phyloP scores from a whole-genome alignment of 2,797 vertebrate genomes.

The Helicolenus hilgendorfi region DNA sequence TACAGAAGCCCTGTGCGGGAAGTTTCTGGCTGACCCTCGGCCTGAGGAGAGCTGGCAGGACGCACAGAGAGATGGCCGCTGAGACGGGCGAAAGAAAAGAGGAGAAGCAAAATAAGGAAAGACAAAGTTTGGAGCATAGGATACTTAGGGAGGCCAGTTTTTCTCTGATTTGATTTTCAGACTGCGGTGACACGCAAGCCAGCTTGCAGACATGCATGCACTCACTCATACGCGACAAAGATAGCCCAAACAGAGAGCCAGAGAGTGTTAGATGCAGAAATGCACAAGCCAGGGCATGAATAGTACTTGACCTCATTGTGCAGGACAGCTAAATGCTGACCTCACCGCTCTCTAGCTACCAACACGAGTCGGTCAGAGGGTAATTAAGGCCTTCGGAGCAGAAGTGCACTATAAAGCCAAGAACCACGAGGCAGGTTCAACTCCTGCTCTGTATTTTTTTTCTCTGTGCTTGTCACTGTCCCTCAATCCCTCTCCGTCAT shows the following conservation, averaged over 20 bases:
- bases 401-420: slow-evolving; percentile 53
- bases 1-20: slow-evolving; percentile 62
- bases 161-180: slow-evolving; percentile 55
- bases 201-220: slow-evolving; percentile 21
- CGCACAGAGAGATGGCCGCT: not conserved
- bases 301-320: slow-evolving; percentile 74
- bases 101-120: not conserved
- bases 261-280: slow-evolving; percentile 15
- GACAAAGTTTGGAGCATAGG: slow-evolving; percentile 14
- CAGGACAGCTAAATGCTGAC: slow-evolving; percentile 67
- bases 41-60: slow-evolving; percentile 58
- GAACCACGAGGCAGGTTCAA: slow-evolving; percentile 78
- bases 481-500: not conserved
- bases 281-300: slow-evolving; percentile 57
- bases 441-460: slow-evolving; percentile 26
- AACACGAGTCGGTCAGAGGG: slow-evolving; percentile 56
- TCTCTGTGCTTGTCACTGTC: slow-evolving; percentile 19
- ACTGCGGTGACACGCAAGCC: slow-evolving; percentile 46
- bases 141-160: not conserved
- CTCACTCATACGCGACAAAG: slow-evolving; percentile 6
- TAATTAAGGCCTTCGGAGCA: slow-evolving; percentile 71
- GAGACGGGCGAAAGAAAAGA: slow-evolving; percentile 9
- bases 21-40: slow-evolving; percentile 63
- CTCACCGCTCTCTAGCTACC: slow-evolving; percentile 67
- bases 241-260: not conserved